These are phyloP conservation scores for Nymphalis urticae DNA, from an alignment of 2,888 invertebrate species.

Conservation along the genomic window DNA sequence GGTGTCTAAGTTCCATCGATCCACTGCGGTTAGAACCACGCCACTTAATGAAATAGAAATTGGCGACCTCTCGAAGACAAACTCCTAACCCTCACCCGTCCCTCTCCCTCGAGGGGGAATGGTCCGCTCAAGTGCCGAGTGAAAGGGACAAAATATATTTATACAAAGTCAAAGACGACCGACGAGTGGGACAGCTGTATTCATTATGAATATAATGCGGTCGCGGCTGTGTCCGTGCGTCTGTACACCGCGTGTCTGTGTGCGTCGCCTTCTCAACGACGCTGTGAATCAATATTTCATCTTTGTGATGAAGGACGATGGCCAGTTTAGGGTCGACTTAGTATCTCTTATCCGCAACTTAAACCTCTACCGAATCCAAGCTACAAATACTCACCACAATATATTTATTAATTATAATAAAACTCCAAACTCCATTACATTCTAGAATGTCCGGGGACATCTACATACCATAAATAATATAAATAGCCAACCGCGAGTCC, in stretches of 20 bases:
- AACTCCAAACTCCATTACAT: background rate
- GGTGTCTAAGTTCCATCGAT: conserved; percentile 67
- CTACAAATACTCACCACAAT: background rate
- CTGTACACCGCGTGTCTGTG: conserved; percentile 63
- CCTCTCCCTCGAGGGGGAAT: conserved; percentile 64
- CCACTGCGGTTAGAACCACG: conserved; percentile 74
- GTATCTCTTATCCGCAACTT: conserved; percentile 40
- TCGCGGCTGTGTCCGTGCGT: conserved; percentile 76
- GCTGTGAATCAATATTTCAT: conserved; percentile 78
- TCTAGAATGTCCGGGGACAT: background rate
- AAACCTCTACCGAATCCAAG: conserved; percentile 17
- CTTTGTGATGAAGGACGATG: conserved; percentile 65
- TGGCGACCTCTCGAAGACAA: conserved; percentile 79
- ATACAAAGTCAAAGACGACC: conserved; percentile 81
- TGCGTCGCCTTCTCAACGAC: conserved; percentile 70
- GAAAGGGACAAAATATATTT: conserved; percentile 78
- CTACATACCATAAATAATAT: conserved; percentile 28
- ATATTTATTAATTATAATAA: background rate
- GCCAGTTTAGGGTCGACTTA: conserved; percentile 50
- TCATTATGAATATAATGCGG: conserved; percentile 82
- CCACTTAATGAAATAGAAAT: conserved; percentile 81
- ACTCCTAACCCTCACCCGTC: conserved; percentile 74
- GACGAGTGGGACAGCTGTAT: conserved; percentile 80
- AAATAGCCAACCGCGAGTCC: conserved; percentile 51
- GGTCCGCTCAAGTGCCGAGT: conserved; percentile 64